A percentile compares a stretch with the other conserved stretches of the same genome.
These are phyloP conservation scores for Mormyrops boulengeri DNA, from an alignment of 2,797 vertebrate genomes.

Conservation along the genomic window DNA sequence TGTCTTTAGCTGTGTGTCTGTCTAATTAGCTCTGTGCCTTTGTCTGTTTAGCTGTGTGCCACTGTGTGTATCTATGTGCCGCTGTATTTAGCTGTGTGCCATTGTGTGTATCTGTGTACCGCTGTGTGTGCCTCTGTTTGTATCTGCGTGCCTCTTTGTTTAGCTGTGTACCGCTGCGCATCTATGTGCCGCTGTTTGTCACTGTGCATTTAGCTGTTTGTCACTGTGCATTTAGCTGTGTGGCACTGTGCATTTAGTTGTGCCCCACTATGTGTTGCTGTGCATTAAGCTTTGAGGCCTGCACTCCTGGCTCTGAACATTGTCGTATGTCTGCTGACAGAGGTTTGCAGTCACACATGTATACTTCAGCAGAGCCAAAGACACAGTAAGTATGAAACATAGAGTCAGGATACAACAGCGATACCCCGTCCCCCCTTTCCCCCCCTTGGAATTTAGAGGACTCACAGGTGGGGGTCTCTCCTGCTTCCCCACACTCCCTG, in stretches of 20 bases:
- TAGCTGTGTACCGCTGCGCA: neutral
- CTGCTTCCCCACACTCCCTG: slow-evolving; percentile 30
- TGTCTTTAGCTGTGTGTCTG: neutral
- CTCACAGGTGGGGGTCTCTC: slow-evolving; percentile 28
- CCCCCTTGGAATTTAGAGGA: neutral
- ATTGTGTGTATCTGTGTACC: neutral
- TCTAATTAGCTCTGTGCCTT: neutral
- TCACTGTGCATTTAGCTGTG: neutral
- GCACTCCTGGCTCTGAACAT: neutral
- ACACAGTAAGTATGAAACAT: neutral
- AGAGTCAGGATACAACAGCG: neutral
- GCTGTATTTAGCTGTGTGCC: neutral
- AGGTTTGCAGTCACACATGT: neutral
- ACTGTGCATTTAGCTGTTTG: neutral
- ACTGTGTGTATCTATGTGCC: too few species aligned
- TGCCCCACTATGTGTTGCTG: neutral
- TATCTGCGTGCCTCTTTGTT: neutral
- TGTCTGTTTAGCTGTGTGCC: too few species aligned
- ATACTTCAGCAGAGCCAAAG: neutral
- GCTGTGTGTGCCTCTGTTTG: neutral
- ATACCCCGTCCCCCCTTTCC: neutral
- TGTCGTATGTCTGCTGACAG: neutral
- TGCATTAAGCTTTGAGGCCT: neutral
- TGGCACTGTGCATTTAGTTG: neutral
- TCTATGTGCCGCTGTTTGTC: neutral